phyloP scores from a whole-genome alignment of 2,113 vertebrate genomes.

The Seriola quinqueradiata region DNA sequence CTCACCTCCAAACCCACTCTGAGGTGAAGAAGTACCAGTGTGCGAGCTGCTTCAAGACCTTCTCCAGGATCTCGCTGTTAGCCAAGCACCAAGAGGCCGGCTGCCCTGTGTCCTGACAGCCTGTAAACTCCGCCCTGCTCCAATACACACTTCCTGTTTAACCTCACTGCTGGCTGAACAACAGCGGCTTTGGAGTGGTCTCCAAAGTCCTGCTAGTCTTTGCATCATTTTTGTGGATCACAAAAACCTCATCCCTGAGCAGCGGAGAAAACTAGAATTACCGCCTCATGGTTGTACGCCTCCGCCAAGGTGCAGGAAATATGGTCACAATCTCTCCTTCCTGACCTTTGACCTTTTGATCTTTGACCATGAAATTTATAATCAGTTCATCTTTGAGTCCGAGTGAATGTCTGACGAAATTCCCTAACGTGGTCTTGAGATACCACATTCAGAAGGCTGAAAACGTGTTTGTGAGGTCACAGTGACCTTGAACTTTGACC shows the following conservation, averaged over 20 bases:
- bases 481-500: too few relatives aligned
- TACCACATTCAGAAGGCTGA: too few relatives aligned
- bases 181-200: background rate
- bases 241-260: background rate
- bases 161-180: background rate
- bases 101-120: conserved; percentile 42
- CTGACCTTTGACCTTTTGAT: too few relatives aligned
- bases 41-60: conserved; percentile 53
- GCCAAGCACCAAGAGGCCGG: conserved; percentile 56
- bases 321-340: too few relatives aligned
- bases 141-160: background rate
- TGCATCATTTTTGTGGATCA: background rate
- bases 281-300: too few relatives aligned
- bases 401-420: too few relatives aligned
- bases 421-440: too few relatives aligned
- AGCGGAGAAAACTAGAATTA: background rate
- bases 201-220: background rate
- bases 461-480: too few relatives aligned
- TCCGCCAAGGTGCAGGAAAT: too few relatives aligned
- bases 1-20: conserved; percentile 62
- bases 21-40: conserved; percentile 61
- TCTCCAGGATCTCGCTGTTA: conserved; percentile 62
- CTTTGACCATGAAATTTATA: too few relatives aligned
- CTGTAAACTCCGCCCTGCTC: background rate
- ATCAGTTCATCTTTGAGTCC: too few relatives aligned